Percentiles rank a stretch among this genome's conserved stretches.
Evolutionary conservation across 2,888 invertebrate genomes (phyloP).

Genomic region (Melangyna quadrimaculata): DNA sequence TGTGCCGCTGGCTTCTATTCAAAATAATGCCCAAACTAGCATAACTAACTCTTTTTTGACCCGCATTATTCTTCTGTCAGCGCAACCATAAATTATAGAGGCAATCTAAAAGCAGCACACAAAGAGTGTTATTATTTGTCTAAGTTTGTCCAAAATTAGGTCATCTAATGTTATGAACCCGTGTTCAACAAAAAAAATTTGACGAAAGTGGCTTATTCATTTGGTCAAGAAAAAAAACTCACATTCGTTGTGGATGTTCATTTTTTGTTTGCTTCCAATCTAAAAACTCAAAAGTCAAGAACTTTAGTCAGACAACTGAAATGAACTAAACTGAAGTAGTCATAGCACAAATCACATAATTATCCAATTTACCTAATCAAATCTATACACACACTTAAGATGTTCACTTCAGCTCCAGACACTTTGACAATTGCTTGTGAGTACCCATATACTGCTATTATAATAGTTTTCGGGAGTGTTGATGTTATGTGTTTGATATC

Average conservation of each 20-base stretch:
- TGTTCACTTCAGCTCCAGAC: slow-evolving; percentile 42
- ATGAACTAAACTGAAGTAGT: slow-evolving; percentile 2
- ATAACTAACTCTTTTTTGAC: slow-evolving; percentile 27
- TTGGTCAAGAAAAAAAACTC: too few species aligned
- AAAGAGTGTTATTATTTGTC: slow-evolving; percentile 33
- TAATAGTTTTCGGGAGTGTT: slow-evolving; percentile 20
- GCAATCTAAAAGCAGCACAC: background rate
- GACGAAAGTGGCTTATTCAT: background rate
- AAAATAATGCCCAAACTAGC: slow-evolving; percentile 23
- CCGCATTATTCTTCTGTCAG: slow-evolving; percentile 30
- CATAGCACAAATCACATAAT: slow-evolving; percentile 42
- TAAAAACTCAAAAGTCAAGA: slow-evolving; percentile 4
- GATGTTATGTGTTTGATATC: slow-evolving; percentile 32
- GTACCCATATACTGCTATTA: slow-evolving; percentile 24
- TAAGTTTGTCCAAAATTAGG: slow-evolving; percentile 48
- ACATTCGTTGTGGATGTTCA: background rate
- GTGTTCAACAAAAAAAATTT: background rate
- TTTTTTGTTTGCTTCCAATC: background rate
- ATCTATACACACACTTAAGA: slow-evolving; percentile 48
- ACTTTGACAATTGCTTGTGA: slow-evolving; percentile 25
- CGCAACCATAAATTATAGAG: background rate
- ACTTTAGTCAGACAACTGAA: slow-evolving; percentile 24
- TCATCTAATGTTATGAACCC: slow-evolving; percentile 45
- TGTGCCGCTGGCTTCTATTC: background rate
- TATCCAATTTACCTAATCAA: slow-evolving; percentile 69